Percentiles rank a stretch among this genome's conserved stretches.
phyloP scores from a whole-genome alignment of 2,113 vertebrate genomes.

The Myrmophylax atrothorax region DNA sequence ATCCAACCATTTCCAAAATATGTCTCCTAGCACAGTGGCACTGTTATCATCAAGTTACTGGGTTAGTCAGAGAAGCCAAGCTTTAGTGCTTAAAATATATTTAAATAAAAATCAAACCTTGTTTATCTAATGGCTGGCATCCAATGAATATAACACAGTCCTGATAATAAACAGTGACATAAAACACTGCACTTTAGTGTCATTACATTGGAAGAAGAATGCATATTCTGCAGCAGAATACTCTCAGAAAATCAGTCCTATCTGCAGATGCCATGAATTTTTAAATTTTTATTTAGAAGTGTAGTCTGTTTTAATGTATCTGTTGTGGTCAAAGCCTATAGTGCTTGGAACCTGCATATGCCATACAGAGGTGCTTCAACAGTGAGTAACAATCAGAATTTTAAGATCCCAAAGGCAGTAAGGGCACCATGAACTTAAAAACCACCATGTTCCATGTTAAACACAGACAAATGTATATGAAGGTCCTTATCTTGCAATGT shows the following conservation, averaged over 20 bases:
- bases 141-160: constrained; percentile 42
- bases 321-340: background rate
- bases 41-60: background rate
- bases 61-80: constrained; percentile 38
- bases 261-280: background rate
- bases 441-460: background rate
- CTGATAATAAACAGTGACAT: constrained; percentile 45
- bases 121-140: constrained; percentile 54
- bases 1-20: background rate
- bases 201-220: background rate
- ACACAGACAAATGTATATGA: background rate
- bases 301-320: background rate
- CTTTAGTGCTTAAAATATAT: constrained; percentile 28
- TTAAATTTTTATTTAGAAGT: background rate
- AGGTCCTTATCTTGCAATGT: background rate
- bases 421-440: background rate
- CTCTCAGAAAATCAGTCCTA: background rate
- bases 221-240: background rate
- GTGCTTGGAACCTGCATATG: background rate
- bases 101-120: constrained; percentile 42
- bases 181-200: constrained; percentile 41
- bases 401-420: background rate
- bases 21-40: constrained; percentile 5
- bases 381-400: background rate
- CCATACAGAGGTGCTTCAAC: background rate